Conservation (phyloP, 1,140 invertebrate genomes). For the Trinorchestia longiramus region DNA sequence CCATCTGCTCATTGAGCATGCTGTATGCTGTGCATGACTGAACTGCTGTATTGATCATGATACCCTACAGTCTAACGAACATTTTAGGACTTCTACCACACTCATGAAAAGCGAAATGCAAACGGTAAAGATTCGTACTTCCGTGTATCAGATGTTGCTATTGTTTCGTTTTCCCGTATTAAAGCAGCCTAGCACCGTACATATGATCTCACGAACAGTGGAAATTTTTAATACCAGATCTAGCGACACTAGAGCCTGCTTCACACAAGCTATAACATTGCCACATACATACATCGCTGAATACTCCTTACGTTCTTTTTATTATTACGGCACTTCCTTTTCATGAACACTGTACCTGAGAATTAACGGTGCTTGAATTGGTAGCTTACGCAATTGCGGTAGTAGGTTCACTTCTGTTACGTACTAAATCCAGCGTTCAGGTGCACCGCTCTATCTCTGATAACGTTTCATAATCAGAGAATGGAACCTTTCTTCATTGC, state of each 20-base stretch:
- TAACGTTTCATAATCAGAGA: too few relatives aligned
- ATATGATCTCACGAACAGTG: not conserved
- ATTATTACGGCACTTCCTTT: not conserved
- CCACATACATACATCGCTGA: too few relatives aligned
- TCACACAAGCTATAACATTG: not conserved
- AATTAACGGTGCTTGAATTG: too few relatives aligned
- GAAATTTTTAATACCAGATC: not conserved
- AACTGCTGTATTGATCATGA: not conserved
- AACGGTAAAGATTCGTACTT: not conserved
- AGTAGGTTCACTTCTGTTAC: too few relatives aligned
- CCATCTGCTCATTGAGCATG: not conserved
- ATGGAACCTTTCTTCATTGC: too few relatives aligned
- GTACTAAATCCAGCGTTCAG: too few relatives aligned
- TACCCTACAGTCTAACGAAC: not conserved
- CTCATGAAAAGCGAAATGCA: not conserved
- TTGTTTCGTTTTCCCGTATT: not conserved
- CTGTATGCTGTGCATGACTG: not conserved
- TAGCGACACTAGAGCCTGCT: not conserved
- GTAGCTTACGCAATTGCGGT: too few relatives aligned
- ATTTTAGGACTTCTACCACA: not conserved
- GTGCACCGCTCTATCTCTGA: too few relatives aligned
- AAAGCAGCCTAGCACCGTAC: not conserved
- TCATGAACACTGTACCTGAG: not conserved
- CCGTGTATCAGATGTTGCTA: not conserved
- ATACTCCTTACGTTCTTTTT: not conserved